phyloP scores from a whole-genome alignment of 1,140 invertebrate species.

The Bombus polaris region DNA sequence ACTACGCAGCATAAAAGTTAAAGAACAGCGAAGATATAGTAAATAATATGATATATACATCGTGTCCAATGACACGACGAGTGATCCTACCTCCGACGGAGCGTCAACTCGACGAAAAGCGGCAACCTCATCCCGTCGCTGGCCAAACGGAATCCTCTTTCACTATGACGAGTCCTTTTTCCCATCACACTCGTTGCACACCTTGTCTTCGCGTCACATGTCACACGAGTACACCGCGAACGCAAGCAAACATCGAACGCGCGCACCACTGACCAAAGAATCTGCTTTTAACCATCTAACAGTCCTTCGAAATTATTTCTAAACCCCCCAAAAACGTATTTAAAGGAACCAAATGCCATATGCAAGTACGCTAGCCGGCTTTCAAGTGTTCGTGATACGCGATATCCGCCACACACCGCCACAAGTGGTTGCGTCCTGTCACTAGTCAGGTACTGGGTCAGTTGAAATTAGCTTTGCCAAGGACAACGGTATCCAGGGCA shows the following conservation, averaged over 20 bases:
- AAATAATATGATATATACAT: neutral
- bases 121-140: constrained; percentile 18
- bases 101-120: constrained; percentile 4
- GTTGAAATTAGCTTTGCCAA: neutral
- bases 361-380: constrained; percentile 31
- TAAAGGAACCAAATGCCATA: neutral
- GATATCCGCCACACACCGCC: constrained; percentile 63
- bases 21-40: neutral
- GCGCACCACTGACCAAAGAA: constrained; percentile 34
- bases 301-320: neutral
- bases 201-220: constrained; percentile 24
- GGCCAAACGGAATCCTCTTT: constrained; percentile 6
- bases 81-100: constrained; percentile 15
- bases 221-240: neutral
- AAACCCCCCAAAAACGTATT: neutral
- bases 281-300: constrained; percentile 13
- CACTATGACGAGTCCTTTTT: constrained; percentile 32
- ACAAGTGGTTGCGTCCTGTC: constrained; percentile 79
- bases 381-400: constrained; percentile 10
- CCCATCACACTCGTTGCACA: constrained; percentile 43
- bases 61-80: neutral
- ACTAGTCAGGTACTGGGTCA: constrained; percentile 24
- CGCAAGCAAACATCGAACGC: constrained; percentile 22
- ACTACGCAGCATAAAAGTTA: neutral
- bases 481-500: neutral